A percentile compares a stretch with the other conserved stretches of the same genome.
These are phyloP conservation scores for Enteromius afrohamiltoni DNA, from an alignment of 2,797 vertebrate species.

Conservation along the genomic window DNA sequence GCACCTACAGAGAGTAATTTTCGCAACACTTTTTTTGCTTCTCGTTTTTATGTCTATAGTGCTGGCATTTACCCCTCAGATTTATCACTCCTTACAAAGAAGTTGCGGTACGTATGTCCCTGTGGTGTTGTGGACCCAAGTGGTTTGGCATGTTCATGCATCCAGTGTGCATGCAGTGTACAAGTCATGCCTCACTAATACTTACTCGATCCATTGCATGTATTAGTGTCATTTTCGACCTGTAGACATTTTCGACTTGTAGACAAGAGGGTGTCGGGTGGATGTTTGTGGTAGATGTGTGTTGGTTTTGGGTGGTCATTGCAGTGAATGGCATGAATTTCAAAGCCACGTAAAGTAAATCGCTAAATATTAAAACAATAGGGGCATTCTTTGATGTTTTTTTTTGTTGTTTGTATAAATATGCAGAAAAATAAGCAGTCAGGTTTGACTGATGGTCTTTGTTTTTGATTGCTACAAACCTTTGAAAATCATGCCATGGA, in stretches of 20 bases:
- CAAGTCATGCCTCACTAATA: constrained; percentile 33
- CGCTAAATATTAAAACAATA: not conserved
- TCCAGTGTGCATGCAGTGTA: constrained; percentile 64
- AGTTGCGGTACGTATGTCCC: constrained; percentile 90
- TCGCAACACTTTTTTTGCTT: constrained; percentile 65
- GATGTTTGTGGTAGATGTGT: constrained; percentile 22
- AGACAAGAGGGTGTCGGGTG: not conserved
- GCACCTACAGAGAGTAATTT: constrained; percentile 66
- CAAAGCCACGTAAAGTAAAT: not conserved
- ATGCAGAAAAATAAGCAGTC: not conserved
- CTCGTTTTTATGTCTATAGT: constrained; percentile 78
- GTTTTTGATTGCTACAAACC: not conserved
- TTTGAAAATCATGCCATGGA: constrained; percentile 26
- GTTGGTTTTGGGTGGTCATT: constrained; percentile 21
- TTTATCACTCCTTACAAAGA: constrained; percentile 95
- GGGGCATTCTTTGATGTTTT: not conserved
- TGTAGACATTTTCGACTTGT: not conserved
- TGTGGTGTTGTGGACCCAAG: constrained; percentile 12
- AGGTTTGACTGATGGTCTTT: not conserved
- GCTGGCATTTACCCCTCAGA: constrained; percentile 94
- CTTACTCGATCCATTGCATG: constrained; percentile 38
- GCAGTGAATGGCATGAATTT: constrained; percentile 26
- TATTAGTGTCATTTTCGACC: not conserved
- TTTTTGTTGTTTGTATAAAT: not conserved
- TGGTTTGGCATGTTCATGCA: constrained; percentile 37